Conservation (phyloP, 2,888 invertebrate genomes). For the Drosophila meridiana region DNA sequence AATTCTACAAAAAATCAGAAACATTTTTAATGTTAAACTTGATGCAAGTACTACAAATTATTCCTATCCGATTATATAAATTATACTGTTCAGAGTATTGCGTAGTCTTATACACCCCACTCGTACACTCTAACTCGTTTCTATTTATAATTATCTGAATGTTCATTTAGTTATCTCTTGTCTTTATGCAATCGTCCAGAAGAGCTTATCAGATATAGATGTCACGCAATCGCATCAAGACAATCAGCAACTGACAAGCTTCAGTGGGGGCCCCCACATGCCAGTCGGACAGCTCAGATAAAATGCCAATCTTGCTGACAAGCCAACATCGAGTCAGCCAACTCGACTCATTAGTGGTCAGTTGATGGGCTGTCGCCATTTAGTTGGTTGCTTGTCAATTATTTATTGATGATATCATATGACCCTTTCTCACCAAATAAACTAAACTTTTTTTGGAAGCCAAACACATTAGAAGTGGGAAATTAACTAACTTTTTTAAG, state of each 20-base stretch:
- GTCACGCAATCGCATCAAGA: conserved; percentile 37
- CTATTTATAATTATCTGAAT: conserved; percentile 7
- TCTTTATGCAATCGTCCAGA: conserved; percentile 12
- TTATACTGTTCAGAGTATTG: not conserved
- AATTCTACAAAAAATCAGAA: not conserved
- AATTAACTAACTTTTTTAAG: not conserved
- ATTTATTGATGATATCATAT: conserved; percentile 29
- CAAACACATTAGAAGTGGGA: not conserved
- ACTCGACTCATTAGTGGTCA: conserved; percentile 17
- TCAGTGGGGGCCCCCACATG: not conserved
- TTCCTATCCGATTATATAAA: too few relatives aligned
- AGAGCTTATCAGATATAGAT: conserved; percentile 36
- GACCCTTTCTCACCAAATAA: not conserved
- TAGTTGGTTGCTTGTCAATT: conserved; percentile 26
- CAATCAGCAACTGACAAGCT: conserved; percentile 33
- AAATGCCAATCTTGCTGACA: conserved; percentile 25
- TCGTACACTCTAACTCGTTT: not conserved
- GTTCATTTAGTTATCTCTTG: conserved; percentile 24
- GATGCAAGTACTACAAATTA: too few relatives aligned
- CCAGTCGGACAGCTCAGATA: conserved; percentile 11
- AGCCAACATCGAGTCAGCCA: conserved; percentile 10
- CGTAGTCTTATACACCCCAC: not conserved
- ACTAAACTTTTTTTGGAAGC: not conserved
- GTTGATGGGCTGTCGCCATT: conserved; percentile 7
- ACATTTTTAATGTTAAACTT: not conserved